phyloP scores from a whole-genome alignment of 2,113 vertebrate genomes.

The Cichladusa arquata region DNA sequence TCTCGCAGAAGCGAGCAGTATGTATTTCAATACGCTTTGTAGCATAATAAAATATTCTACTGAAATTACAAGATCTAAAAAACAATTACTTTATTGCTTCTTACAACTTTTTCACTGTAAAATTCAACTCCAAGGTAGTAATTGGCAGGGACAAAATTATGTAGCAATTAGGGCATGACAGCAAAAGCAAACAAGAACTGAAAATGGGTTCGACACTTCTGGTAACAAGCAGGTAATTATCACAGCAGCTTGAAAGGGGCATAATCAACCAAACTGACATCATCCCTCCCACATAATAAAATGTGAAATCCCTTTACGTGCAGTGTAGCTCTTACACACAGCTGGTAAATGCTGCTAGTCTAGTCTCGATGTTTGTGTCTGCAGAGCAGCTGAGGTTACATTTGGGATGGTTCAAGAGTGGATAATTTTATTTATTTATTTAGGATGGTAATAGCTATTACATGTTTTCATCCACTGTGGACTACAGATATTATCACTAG shows the following conservation, averaged over 20 bases:
- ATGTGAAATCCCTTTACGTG: slow-evolving; percentile 58
- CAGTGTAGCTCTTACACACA: slow-evolving; percentile 48
- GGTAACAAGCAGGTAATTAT: slow-evolving; percentile 70
- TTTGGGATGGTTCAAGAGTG: not conserved
- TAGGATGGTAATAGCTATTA: not conserved
- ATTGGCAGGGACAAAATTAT: slow-evolving; percentile 70
- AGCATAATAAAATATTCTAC: not conserved
- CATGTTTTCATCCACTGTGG: not conserved
- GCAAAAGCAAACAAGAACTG: slow-evolving; percentile 70
- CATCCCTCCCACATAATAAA: slow-evolving; percentile 68
- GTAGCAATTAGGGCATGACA: slow-evolving; percentile 68
- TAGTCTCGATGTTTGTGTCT: not conserved
- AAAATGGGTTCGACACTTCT: slow-evolving; percentile 69
- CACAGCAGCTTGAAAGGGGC: slow-evolving; percentile 70
- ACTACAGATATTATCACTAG: not conserved
- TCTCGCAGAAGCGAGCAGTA: not conserved
- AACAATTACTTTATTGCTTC: slow-evolving; percentile 53
- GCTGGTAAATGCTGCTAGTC: slow-evolving; percentile 59
- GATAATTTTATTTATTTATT: slow-evolving; percentile 1
- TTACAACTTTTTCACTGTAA: slow-evolving; percentile 60
- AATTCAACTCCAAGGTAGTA: slow-evolving; percentile 68
- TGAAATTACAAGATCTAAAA: slow-evolving; percentile 18
- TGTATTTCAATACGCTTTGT: not conserved
- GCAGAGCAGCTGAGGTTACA: slow-evolving; percentile 21
- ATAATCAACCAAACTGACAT: slow-evolving; percentile 70